Evolutionary conservation across 2,797 vertebrate species (phyloP).

Genomic region (Molossus alvarezi): DNA sequence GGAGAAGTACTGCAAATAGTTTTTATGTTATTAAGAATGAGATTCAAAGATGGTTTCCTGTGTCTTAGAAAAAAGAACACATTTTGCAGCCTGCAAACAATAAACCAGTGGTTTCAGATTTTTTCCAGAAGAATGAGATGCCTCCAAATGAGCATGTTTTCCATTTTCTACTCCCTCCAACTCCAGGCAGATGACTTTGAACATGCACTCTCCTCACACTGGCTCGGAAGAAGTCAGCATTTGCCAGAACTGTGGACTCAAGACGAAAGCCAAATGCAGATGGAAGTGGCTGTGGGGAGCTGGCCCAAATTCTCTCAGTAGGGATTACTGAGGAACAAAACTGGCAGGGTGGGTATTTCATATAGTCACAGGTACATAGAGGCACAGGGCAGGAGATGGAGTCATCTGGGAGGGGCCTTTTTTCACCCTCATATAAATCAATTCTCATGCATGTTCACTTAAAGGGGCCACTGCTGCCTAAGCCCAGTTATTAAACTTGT

Average conservation of each 20-base stretch:
- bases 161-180: constrained; percentile 79
- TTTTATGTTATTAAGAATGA: constrained; percentile 67
- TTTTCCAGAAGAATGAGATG: constrained; percentile 82
- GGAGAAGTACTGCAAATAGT: constrained; percentile 19
- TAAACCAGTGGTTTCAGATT: constrained; percentile 75
- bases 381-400: constrained; percentile 19
- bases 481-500: background rate
- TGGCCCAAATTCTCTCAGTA: constrained; percentile 79
- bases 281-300: constrained; percentile 80
- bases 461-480: background rate
- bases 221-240: constrained; percentile 78
- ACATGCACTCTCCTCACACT: constrained; percentile 72
- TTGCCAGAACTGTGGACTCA: constrained; percentile 84
- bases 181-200: constrained; percentile 78
- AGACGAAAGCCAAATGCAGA: constrained; percentile 83
- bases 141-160: constrained; percentile 81
- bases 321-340: constrained; percentile 81
- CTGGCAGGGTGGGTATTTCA: constrained; percentile 77
- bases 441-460: constrained; percentile 12
- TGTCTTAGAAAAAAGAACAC: constrained; percentile 58
- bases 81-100: constrained; percentile 75
- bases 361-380: constrained; percentile 83
- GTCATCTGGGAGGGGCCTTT: background rate
- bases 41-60: constrained; percentile 67
- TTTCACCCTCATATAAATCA: constrained; percentile 11